A percentile compares a stretch with the other conserved stretches of the same genome.
These are phyloP conservation scores for Cavia porcellus DNA, from an alignment of 2,113 vertebrate species.

Conservation along the genomic window DNA sequence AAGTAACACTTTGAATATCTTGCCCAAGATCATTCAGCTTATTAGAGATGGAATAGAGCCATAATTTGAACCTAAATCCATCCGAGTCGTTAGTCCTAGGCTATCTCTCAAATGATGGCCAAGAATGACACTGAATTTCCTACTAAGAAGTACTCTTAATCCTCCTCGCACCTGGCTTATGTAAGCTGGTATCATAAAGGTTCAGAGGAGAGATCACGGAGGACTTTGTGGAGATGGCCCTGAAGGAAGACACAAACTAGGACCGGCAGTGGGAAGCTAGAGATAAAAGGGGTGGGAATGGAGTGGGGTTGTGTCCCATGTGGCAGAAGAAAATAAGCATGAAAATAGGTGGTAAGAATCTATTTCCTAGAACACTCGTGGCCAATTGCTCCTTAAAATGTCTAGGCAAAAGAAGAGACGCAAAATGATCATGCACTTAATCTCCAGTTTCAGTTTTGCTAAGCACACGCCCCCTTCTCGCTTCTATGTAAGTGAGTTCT, in stretches of 20 bases:
- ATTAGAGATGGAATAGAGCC: conserved; percentile 12
- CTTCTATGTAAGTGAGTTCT: background rate
- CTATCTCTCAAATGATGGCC: background rate
- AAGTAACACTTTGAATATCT: background rate
- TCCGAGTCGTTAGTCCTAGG: background rate
- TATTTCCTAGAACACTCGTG: background rate
- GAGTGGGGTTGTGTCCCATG: background rate
- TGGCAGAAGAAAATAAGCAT: background rate
- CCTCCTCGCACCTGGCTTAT: background rate
- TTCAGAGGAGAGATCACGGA: background rate
- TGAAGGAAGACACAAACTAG: background rate
- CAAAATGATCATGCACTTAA: background rate
- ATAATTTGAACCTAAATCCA: background rate
- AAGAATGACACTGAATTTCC: background rate
- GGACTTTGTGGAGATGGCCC: background rate
- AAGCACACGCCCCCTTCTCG: background rate
- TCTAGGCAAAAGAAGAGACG: background rate
- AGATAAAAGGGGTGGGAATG: background rate
- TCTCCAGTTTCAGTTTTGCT: background rate
- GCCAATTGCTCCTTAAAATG: background rate
- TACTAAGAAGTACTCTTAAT: conserved; percentile 13
- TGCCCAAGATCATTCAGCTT: background rate
- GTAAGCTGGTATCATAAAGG: background rate
- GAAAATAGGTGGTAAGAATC: background rate
- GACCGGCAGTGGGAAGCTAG: background rate